phyloP scores from a whole-genome alignment of 2,797 vertebrate genomes.

The Platyrinchus mystaceus region DNA sequence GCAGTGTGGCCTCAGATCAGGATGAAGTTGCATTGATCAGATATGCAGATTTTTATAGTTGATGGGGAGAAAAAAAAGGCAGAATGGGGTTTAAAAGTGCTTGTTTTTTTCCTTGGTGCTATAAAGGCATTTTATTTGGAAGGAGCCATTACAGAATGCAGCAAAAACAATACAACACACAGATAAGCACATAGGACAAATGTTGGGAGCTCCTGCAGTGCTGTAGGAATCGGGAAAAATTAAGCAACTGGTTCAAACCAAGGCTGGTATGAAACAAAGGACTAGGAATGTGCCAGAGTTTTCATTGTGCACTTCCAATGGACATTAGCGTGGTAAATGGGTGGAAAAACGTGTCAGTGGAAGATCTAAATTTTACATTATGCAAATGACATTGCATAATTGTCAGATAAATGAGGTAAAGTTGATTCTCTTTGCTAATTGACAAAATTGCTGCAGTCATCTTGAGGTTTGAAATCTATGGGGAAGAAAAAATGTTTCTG shows the following conservation, averaged over 20 bases:
- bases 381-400: conserved; percentile 5
- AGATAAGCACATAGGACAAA: neutral
- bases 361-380: conserved; percentile 4
- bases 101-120: neutral
- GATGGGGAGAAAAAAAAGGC: neutral
- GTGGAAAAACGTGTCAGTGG: neutral
- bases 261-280: neutral
- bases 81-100: neutral
- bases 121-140: neutral
- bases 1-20: neutral
- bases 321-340: neutral
- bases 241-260: conserved; percentile 10
- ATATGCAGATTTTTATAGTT: neutral
- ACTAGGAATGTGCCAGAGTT: neutral
- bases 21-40: neutral
- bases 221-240: conserved; percentile 18
- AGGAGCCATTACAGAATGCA: neutral
- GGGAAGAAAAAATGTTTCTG: neutral
- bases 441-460: neutral
- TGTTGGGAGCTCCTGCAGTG: neutral
- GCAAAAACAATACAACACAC: neutral
- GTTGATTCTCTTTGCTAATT: neutral
- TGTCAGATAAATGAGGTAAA: neutral
- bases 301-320: neutral
- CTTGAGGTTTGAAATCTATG: neutral